Percentiles rank a stretch among this genome's conserved stretches.
These are phyloP conservation scores for Apis dorsata DNA, from an alignment of 1,140 invertebrate species.

Conservation along the genomic window DNA sequence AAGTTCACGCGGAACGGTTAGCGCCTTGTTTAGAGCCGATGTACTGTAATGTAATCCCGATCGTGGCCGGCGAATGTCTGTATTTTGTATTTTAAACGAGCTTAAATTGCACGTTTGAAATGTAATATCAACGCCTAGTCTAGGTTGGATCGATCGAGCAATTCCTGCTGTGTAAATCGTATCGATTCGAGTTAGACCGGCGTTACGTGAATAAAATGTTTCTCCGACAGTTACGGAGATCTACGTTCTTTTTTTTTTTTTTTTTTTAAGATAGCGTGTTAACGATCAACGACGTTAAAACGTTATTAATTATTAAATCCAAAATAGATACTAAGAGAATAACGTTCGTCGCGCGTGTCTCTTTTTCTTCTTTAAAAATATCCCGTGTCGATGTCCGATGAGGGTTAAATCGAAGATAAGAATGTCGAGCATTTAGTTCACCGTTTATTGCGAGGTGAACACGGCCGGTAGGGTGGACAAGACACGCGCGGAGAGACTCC, in stretches of 20 bases:
- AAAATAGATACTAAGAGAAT: too few species aligned
- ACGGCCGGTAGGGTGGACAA: slow-evolving; percentile 41
- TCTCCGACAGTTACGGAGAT: too few species aligned
- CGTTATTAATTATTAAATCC: too few species aligned
- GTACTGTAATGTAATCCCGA: slow-evolving; percentile 25
- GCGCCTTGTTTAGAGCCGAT: slow-evolving; percentile 26
- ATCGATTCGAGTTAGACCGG: slow-evolving; percentile 4
- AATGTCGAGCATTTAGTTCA: slow-evolving; percentile 36
- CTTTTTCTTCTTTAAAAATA: too few species aligned
- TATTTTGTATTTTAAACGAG: slow-evolving; percentile 14
- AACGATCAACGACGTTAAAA: not conserved
- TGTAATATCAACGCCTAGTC: slow-evolving; percentile 9
- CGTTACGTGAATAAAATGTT: not conserved
- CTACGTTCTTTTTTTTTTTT: too few species aligned
- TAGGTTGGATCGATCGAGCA: not conserved
- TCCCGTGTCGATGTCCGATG: too few species aligned
- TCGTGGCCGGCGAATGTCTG: slow-evolving; percentile 9
- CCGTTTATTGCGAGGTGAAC: slow-evolving; percentile 39
- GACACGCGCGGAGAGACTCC: slow-evolving; percentile 32
- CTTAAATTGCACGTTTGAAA: slow-evolving; percentile 23
- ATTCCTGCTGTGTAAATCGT: slow-evolving; percentile 15
- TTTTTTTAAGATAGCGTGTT: not conserved
- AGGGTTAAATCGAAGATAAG: slow-evolving; percentile 28
- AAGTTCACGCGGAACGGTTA: not conserved
- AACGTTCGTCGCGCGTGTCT: too few species aligned